Evolutionary conservation across 1,140 invertebrate species (phyloP), one percentile per base, ranked within the genome.

Genomic region (Chironomus tepperi): DNA sequence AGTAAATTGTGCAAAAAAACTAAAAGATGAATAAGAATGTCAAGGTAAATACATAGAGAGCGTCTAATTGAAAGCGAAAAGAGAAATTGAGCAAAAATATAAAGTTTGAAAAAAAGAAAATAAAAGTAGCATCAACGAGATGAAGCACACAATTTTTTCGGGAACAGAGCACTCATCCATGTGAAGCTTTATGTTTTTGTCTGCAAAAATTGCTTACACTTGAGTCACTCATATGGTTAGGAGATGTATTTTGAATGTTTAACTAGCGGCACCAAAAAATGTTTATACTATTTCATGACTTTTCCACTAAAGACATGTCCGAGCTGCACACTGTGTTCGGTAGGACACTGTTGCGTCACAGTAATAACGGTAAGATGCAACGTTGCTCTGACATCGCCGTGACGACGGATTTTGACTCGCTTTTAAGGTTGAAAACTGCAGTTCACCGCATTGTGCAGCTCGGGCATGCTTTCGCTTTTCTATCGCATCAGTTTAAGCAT

Each of bases 401-500:
- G n/a, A n/a, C n/a, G n/a, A n/a, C n/a, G n/a, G n/a, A n/a, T n/a
- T n/a, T n/a, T n/a, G n/a, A n/a, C n/a, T n/a, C n/a, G n/a, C n/a
- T n/a, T n/a, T n/a, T n/a, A n/a, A n/a, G n/a, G n/a, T n/a, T n/a
- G n/a, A n/a, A n/a, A n/a, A n/a, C n/a, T n/a, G n/a, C n/a, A n/a
- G n/a, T n/a, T n/a, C n/a, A n/a, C n/a, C n/a, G n/a, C n/a, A n/a
- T n/a, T n/a, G n/a, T n/a, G n/a, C n/a, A n/a, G n/a, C n/a, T n/a
- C n/a, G n/a, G n/a, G n/a, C n/a, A n/a, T 57, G 47, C 47, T 57
- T 57, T 57, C 47, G 47, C 47, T 57, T 57, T 57, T 57, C 47
- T n/a, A n/a, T 12, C 47, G 12, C 43, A 47, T n/a, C n/a, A 34
- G 24, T 34, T 34, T 34, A 5, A 34, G 24, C 24, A 34, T 34